A percentile compares a stretch with the other conserved stretches of the same genome.
These are phyloP conservation scores for Acipenser transmontanus DNA, from an alignment of 2,797 vertebrate genomes.

Conservation along the genomic window DNA sequence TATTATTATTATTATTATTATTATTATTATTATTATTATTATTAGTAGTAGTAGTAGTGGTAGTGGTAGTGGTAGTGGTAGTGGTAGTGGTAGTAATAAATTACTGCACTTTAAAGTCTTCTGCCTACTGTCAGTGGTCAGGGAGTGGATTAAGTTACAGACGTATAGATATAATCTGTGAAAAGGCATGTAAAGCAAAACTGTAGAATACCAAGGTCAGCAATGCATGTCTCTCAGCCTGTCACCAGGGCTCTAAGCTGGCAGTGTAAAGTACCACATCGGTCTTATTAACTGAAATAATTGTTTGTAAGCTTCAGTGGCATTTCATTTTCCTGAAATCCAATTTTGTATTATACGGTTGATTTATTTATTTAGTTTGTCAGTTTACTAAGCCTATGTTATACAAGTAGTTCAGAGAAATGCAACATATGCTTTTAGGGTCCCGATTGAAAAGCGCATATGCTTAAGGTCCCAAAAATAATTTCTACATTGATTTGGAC, in stretches of 20 bases:
- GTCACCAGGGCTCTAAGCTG: neutral
- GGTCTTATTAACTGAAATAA: slow-evolving; percentile 2
- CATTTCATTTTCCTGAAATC: neutral
- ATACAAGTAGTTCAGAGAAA: neutral
- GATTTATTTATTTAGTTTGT: neutral
- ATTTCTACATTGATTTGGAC: too few relatives aligned
- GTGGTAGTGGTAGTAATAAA: neutral
- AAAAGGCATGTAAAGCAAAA: neutral
- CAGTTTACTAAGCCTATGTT: neutral
- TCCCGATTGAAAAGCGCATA: neutral
- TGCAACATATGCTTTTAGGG: neutral
- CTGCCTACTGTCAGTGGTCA: neutral
- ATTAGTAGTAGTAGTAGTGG: neutral
- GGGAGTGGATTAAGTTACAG: neutral
- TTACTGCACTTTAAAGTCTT: too few relatives aligned
- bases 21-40: neutral
- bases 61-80: neutral
- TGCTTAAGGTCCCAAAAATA: neutral
- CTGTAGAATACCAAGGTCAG: neutral
- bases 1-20: neutral
- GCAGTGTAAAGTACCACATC: neutral
- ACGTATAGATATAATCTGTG: neutral
- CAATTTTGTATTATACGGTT: neutral
- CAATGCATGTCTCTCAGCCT: neutral
- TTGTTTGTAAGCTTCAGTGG: neutral